Conservation (phyloP, 2,113 vertebrate species). For the Pollachius pollachius region DNA sequence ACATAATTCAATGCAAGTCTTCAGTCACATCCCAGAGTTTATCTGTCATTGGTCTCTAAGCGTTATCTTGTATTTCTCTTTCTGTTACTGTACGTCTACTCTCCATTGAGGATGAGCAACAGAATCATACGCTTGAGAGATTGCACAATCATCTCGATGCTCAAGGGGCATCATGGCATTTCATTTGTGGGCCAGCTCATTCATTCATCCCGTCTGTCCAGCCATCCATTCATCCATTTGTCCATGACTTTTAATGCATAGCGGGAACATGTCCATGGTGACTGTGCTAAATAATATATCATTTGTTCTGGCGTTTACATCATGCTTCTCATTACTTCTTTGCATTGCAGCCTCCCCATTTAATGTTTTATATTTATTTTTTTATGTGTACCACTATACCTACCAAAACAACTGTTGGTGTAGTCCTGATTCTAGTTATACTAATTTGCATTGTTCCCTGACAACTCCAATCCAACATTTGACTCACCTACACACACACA, state of each 20-base stretch:
- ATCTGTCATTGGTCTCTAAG: constrained; percentile 7
- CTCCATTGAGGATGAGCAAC: background rate
- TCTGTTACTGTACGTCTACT: background rate
- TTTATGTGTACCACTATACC: background rate
- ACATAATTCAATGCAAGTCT: too few relatives aligned
- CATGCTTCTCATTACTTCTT: too few relatives aligned
- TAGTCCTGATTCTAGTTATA: too few relatives aligned
- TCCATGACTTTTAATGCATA: background rate
- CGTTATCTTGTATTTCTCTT: constrained; percentile 6
- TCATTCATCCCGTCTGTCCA: background rate
- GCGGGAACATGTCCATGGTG: background rate
- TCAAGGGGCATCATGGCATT: constrained; percentile 1
- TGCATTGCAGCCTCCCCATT: too few relatives aligned
- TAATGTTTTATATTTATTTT: background rate
- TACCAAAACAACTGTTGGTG: background rate
- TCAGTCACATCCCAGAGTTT: too few relatives aligned
- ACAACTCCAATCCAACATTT: background rate
- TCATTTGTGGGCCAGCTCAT: background rate
- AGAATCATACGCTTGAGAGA: background rate
- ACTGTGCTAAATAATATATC: too few relatives aligned
- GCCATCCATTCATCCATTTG: background rate
- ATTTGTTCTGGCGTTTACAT: too few relatives aligned
- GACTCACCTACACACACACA: background rate
- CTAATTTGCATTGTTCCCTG: too few relatives aligned
- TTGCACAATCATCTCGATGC: constrained; percentile 4